Evolutionary conservation across 2,888 invertebrate genomes (phyloP).

Genomic region (Callimorpha dominula): DNA sequence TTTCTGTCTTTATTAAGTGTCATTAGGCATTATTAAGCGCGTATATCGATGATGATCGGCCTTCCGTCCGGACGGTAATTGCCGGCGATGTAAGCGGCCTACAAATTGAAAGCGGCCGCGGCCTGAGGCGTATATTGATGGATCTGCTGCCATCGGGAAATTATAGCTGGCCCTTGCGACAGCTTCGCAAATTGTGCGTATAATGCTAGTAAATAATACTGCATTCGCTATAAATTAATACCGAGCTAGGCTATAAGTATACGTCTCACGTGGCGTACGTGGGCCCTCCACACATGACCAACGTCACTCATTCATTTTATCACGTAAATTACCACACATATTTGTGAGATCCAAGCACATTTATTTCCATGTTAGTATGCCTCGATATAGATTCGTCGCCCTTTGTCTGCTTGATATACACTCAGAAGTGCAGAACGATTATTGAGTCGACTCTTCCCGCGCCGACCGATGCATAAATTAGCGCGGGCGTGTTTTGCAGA

Average conservation of each 20-base stretch:
- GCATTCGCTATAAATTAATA: constrained; percentile 80
- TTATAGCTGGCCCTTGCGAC: constrained; percentile 85
- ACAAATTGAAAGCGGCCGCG: constrained; percentile 86
- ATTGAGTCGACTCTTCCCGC: constrained; percentile 48
- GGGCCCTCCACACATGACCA: constrained; percentile 44
- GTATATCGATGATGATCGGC: constrained; percentile 84
- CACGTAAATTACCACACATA: constrained; percentile 35
- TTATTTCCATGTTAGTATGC: constrained; percentile 9
- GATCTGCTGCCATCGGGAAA: constrained; percentile 85
- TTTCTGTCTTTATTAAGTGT: constrained; percentile 85
- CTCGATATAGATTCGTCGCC: constrained; percentile 59
- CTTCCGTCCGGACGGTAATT: constrained; percentile 84
- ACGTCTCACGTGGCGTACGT: constrained; percentile 63
- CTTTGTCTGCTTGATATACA: constrained; percentile 70
- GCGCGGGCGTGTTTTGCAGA: constrained; percentile 76
- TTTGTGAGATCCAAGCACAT: constrained; percentile 18
- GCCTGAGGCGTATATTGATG: constrained; percentile 84
- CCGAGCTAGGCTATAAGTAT: constrained; percentile 70
- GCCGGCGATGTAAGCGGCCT: constrained; percentile 82
- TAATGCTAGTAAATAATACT: constrained; percentile 86
- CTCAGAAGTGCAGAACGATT: constrained; percentile 59
- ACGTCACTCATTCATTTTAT: constrained; percentile 29
- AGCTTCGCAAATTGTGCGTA: constrained; percentile 86
- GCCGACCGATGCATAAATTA: constrained; percentile 78
- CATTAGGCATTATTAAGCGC: constrained; percentile 86